Conservation (phyloP, 2,113 vertebrate species). For the Vulpes vulpes region DNA sequence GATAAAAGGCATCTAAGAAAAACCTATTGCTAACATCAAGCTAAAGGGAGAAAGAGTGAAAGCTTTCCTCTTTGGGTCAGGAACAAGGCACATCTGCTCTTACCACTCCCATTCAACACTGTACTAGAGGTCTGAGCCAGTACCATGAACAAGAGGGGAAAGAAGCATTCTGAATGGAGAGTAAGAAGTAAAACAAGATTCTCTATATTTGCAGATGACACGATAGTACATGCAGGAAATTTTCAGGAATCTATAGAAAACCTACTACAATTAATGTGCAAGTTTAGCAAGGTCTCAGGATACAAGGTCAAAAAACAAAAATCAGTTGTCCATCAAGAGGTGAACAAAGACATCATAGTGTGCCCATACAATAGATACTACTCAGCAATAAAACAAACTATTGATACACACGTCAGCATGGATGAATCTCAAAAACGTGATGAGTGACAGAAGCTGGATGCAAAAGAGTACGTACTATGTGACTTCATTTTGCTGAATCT, state of each 20-base stretch:
- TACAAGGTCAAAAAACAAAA: background rate
- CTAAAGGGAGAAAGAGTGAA: background rate
- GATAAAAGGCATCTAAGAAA: background rate
- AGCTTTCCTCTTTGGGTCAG: background rate
- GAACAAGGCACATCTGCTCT: background rate
- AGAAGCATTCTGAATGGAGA: background rate
- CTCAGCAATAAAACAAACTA: background rate
- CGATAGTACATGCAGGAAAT: background rate
- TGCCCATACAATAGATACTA: background rate
- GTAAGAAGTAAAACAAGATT: background rate
- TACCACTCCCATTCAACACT: background rate
- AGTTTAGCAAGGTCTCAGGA: background rate
- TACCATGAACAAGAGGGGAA: background rate
- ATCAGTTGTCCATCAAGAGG: background rate
- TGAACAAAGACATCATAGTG: background rate
- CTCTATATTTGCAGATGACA: background rate
- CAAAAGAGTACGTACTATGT: background rate
- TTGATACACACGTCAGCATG: background rate
- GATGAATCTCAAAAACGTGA: background rate
- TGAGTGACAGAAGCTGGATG: background rate
- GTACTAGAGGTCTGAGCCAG: background rate
- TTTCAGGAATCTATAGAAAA: background rate
- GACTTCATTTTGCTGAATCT: background rate
- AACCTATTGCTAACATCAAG: background rate
- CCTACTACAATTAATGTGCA: background rate